Conservation (phyloP, 2,888 invertebrate genomes). For the Deilephila elpenor region DNA sequence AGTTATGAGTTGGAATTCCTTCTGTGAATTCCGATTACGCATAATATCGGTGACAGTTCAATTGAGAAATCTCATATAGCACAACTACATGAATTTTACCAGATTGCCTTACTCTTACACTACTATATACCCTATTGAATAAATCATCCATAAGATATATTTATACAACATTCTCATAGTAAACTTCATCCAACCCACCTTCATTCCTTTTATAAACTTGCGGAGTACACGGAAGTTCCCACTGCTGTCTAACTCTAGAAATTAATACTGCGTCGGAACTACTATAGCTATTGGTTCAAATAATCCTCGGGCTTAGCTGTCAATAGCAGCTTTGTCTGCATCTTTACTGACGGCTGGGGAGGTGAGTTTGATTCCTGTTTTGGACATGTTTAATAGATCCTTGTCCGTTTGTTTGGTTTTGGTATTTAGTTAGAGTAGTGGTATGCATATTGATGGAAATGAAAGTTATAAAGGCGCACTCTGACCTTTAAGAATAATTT, state of each 20-base stretch:
- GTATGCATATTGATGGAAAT: too few species aligned
- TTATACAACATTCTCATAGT: background rate
- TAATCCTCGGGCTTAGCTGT: background rate
- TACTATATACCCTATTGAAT: too few species aligned
- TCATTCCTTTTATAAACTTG: background rate
- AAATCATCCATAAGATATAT: too few species aligned
- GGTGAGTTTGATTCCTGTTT: conserved; percentile 3
- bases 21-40: too few species aligned
- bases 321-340: conserved; percentile 5
- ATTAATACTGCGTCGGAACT: conserved; percentile 4
- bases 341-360: background rate
- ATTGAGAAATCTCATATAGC: too few species aligned
- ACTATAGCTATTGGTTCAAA: background rate
- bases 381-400: background rate
- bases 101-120: too few species aligned
- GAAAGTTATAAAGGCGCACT: too few species aligned
- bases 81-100: too few species aligned
- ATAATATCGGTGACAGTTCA: too few species aligned
- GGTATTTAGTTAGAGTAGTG: background rate
- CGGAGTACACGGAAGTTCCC: background rate
- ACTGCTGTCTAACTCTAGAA: background rate
- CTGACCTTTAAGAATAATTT: too few species aligned
- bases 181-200: background rate
- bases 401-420: background rate
- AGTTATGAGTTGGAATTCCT: too few species aligned